These are phyloP conservation scores for Hetaerina americana DNA, from an alignment of 1,140 invertebrate genomes.

Conservation along the genomic window DNA sequence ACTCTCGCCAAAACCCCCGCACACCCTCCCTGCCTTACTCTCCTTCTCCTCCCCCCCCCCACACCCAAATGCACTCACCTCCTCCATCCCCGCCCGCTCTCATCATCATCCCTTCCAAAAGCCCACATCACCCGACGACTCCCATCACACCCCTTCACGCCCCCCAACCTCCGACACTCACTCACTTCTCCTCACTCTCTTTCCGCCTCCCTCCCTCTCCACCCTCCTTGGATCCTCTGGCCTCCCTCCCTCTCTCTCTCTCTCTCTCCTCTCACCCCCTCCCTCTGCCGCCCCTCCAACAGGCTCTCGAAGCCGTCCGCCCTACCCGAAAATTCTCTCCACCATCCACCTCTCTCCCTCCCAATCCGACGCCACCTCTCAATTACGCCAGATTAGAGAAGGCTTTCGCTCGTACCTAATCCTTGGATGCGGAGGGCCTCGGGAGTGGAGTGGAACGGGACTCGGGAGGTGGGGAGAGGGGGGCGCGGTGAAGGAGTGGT, in stretches of 20 bases:
- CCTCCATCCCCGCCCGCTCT: too few species aligned
- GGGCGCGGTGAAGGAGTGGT: background rate
- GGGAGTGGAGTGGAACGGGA: background rate
- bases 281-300: too few species aligned
- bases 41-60: too few species aligned
- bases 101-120: too few species aligned
- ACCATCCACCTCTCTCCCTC: background rate
- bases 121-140: background rate
- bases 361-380: conserved; percentile 19
- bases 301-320: too few species aligned
- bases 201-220: background rate
- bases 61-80: too few species aligned
- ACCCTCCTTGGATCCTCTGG: background rate
- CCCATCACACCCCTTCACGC: background rate
- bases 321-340: background rate
- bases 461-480: background rate
- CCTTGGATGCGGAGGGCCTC: background rate
- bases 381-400: conserved; percentile 22
- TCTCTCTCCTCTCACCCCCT: background rate
- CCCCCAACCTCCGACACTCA: background rate
- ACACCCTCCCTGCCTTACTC: too few species aligned
- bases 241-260: background rate
- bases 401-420: background rate
- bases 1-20: too few species aligned
- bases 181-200: background rate